Base-by-base conservation (phyloP, 2,113 vertebrate genomes). In the Tyrannus savana region DNA sequence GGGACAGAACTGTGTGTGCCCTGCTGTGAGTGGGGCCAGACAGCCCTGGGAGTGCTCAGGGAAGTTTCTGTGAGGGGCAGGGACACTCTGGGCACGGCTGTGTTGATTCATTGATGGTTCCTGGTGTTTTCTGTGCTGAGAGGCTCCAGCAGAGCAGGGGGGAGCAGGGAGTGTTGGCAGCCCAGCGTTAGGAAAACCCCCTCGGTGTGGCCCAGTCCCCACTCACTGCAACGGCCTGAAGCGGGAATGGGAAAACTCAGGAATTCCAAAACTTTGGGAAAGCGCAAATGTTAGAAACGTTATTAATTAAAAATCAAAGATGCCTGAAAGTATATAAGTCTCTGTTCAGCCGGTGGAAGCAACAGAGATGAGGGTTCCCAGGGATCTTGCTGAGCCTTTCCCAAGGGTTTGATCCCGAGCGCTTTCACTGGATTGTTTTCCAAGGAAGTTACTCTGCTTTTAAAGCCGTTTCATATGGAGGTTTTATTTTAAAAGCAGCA, bases 31-130 rank as follows among this genome's bases (percentile, higher is more conserved):
- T 56, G 55, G 55, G 53, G 55, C 35, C 55, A 56, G 23, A 8
- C 33, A 31, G 71, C 84, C 9, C 2, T 4, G 6, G 0, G 0
- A 13, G 22, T 35, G 50, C 52, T 19, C 4, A 3, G 49, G 68
- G 6, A 3, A 16, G 10, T 1, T 28, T 17, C 71, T 39, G 9
- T 5, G 62, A 19, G 12, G 39, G n/a, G 21, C 41, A 28, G 46
- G 31, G n/a, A 9, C 35, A n/a, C 6, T 49, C 31, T 10, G 33
- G 42, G 74, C 46, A 11, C 21, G 5, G 46, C 41, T 47, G 3
- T 35, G 3, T 17, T 2, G 28, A 12, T 53, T 19, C 2, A 44
- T 60, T 44, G 35, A 3, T 13, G 24, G 14, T 6, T 52, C 14
- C 25, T 19, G 62, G 42, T 30, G 19, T 17, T 31, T 14, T 25